These are phyloP conservation scores for Loriculus beryllinus DNA, from an alignment of 2,797 vertebrate genomes.

Conservation along the genomic window DNA sequence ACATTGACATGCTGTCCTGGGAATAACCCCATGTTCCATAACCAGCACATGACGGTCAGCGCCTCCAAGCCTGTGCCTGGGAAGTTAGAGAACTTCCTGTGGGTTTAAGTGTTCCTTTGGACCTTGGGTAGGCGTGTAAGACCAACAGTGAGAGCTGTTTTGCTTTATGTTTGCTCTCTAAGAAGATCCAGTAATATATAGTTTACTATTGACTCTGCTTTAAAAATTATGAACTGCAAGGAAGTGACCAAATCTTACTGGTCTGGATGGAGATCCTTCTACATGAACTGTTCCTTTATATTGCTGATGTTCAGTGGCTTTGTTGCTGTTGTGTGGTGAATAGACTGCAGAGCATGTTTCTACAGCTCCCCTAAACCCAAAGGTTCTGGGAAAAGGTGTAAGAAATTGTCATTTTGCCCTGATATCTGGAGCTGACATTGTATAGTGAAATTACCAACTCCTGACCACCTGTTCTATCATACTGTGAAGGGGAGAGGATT, in stretches of 20 bases:
- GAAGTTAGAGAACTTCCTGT: neutral
- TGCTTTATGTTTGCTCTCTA: neutral
- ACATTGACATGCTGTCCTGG: accelerated
- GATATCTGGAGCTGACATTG: neutral
- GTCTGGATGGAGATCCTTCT: neutral
- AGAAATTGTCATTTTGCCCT: neutral
- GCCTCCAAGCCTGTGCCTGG: neutral
- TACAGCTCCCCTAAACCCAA: neutral
- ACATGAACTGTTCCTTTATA: neutral
- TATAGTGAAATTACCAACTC: neutral
- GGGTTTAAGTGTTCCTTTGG: neutral
- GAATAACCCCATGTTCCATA: neutral
- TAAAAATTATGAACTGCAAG: neutral
- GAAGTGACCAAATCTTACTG: neutral
- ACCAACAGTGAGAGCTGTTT: neutral
- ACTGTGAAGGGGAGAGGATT: neutral
- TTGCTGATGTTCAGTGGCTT: neutral
- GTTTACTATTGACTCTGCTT: neutral
- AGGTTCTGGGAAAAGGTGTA: neutral
- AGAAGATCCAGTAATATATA: neutral
- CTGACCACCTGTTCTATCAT: neutral
- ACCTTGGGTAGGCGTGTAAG: neutral
- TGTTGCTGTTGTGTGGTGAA: neutral
- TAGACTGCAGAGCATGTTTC: neutral
- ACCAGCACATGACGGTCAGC: neutral